A percentile compares a stretch with the other conserved stretches of the same genome.
Evolutionary conservation across 92 coral and sea anemone species (phyloP).

Genomic region (Epizoanthus scotinus): DNA sequence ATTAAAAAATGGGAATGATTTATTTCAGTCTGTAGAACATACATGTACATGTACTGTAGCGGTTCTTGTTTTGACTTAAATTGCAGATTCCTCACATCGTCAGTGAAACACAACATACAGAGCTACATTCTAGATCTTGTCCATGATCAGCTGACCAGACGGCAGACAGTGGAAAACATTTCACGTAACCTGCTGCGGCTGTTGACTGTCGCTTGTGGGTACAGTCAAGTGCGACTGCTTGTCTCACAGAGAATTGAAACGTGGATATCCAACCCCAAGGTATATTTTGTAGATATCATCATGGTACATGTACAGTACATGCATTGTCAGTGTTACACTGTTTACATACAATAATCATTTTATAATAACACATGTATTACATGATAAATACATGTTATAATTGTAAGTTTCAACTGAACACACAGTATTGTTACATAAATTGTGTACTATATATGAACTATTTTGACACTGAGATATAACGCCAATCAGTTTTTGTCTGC

Average conservation of each 20-base stretch:
- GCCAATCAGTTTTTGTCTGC: too few species aligned
- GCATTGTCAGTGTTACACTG: neutral
- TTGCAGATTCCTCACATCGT: slow-evolving; percentile 68
- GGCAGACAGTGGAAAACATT: slow-evolving; percentile 94
- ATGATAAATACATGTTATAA: too few species aligned
- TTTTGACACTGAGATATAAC: too few species aligned
- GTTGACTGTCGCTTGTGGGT: slow-evolving; percentile 89
- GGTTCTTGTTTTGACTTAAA: too few species aligned
- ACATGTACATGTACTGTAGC: neutral
- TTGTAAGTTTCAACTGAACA: too few species aligned
- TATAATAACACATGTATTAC: too few species aligned
- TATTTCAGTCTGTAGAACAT: too few species aligned
- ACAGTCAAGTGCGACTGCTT: slow-evolving; percentile 85
- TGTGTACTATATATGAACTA: too few species aligned
- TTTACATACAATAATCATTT: too few species aligned
- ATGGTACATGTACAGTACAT: neutral
- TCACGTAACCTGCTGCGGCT: slow-evolving; percentile 88
- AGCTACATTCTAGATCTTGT: slow-evolving; percentile 85
- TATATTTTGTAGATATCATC: too few species aligned
- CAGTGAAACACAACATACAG: slow-evolving; percentile 82
- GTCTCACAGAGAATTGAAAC: slow-evolving; percentile 90
- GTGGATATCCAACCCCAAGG: slow-evolving; percentile 98
- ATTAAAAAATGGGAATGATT: too few species aligned
- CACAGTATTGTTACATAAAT: too few species aligned
- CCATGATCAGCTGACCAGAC: slow-evolving; percentile 90